Percentiles rank a stretch among this genome's conserved stretches.
These are phyloP conservation scores for Eilema caniola DNA, from an alignment of 2,888 invertebrate species.

Conservation along the genomic window DNA sequence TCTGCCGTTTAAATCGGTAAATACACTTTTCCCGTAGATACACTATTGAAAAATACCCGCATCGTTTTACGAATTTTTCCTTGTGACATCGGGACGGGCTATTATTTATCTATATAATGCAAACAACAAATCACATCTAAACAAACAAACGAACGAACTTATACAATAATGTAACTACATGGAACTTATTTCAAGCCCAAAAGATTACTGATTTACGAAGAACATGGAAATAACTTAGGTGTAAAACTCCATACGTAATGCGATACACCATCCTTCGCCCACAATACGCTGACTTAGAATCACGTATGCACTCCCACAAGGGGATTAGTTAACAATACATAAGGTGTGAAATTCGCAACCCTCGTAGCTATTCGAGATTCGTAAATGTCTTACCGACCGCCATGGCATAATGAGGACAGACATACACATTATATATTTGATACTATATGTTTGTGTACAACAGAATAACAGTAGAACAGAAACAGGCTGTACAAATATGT, in stretches of 20 bases:
- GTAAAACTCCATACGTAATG: neutral
- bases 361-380: neutral
- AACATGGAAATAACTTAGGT: neutral
- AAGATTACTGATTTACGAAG: neutral
- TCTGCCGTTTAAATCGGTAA: too few species aligned
- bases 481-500: slow-evolving; percentile 51
- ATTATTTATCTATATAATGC: too few species aligned
- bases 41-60: too few species aligned
- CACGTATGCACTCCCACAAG: neutral
- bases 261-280: neutral
- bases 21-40: too few species aligned
- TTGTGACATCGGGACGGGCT: too few species aligned
- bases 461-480: slow-evolving; percentile 13
- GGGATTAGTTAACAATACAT: slow-evolving; percentile 4
- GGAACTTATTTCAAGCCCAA: neutral
- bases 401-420: slow-evolving; percentile 9
- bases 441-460: neutral
- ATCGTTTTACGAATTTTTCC: too few species aligned
- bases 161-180: neutral
- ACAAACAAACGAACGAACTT: neutral
- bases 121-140: neutral
- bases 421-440: neutral
- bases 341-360: slow-evolving; percentile 5
- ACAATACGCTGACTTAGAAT: neutral
- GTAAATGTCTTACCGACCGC: slow-evolving; percentile 11